Evolutionary conservation across 2,888 invertebrate species (phyloP).

Genomic region (Brachypalpus laphriformis): DNA sequence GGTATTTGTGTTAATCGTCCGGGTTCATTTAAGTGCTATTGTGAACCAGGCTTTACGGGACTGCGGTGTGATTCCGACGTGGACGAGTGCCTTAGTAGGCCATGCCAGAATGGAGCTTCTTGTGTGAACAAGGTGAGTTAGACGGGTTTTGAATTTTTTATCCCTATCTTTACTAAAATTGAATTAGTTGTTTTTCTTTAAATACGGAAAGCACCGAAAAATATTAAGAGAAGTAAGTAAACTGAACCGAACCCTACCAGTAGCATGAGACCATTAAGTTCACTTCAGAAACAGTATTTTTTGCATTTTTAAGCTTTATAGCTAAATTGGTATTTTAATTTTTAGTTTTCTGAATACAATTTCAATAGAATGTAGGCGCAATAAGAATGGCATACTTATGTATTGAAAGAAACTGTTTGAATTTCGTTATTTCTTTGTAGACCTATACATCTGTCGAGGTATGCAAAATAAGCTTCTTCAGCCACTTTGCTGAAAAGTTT

Average conservation of each 20-base stretch:
- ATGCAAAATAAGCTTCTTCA: no score
- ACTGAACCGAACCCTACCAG: not conserved
- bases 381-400: no score
- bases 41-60: constrained; percentile 94
- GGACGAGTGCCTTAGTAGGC: constrained; percentile 93
- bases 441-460: no score
- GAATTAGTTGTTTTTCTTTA: constrained; percentile 82
- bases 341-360: not conserved
- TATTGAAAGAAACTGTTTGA: no score
- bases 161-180: constrained; percentile 77
- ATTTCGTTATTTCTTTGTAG: no score
- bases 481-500: no score
- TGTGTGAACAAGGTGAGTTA: constrained; percentile 87
- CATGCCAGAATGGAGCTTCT: constrained; percentile 92
- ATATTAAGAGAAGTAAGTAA: constrained; percentile 82
- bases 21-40: constrained; percentile 93
- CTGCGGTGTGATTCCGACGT: constrained; percentile 92
- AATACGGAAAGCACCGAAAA: constrained; percentile 82
- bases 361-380: no score
- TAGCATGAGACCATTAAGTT: not conserved
- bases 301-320: constrained; percentile 2
- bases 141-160: not conserved
- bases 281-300: not conserved
- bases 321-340: not conserved
- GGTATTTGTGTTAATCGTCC: constrained; percentile 91